Evolutionary conservation across 2,888 invertebrate species (phyloP).

Genomic region (Drosophila colorata): DNA sequence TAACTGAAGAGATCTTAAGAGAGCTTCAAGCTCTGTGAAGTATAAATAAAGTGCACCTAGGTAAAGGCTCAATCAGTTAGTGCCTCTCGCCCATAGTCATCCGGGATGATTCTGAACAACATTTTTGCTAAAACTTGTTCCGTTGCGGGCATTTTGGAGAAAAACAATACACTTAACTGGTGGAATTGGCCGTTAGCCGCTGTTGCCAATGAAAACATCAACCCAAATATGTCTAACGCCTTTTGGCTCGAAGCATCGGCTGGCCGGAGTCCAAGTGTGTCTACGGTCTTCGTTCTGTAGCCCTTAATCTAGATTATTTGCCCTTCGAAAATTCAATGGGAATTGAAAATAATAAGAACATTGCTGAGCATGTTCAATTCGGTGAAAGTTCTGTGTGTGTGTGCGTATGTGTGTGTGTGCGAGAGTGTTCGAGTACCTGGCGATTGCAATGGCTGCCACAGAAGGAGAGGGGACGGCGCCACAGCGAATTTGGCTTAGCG

Average conservation of each 20-base stretch:
- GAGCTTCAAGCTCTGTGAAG: no score
- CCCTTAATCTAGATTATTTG: conserved; percentile 69
- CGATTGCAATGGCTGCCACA: conserved; percentile 32
- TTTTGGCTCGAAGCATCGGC: conserved; percentile 51
- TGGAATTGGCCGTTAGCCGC: conserved; percentile 29
- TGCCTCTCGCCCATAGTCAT: conserved; percentile 10
- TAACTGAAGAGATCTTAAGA: no score
- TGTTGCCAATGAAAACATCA: conserved; percentile 69
- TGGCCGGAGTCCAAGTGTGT: conserved; percentile 60
- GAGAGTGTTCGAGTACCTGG: conserved; percentile 51
- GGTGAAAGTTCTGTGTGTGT: conserved; percentile 36
- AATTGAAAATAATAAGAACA: conserved; percentile 67
- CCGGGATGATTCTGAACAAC: neutral
- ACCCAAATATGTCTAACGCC: conserved; percentile 66
- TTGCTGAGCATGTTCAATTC: conserved; percentile 56
- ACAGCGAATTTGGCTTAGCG: conserved; percentile 54
- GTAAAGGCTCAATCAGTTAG: conserved; percentile 2
- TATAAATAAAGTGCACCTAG: neutral
- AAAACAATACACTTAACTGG: conserved; percentile 62
- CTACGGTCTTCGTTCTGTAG: conserved; percentile 39
- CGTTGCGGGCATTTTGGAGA: conserved; percentile 11
- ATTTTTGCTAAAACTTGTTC: conserved; percentile 26
- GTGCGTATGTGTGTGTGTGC: conserved; percentile 25
- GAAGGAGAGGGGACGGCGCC: neutral
- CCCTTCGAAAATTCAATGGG: conserved; percentile 62